Percentiles rank a stretch among this genome's conserved stretches.
Conservation (phyloP, 1,140 invertebrate species). For the Meloidogyne floridensis region DNA sequence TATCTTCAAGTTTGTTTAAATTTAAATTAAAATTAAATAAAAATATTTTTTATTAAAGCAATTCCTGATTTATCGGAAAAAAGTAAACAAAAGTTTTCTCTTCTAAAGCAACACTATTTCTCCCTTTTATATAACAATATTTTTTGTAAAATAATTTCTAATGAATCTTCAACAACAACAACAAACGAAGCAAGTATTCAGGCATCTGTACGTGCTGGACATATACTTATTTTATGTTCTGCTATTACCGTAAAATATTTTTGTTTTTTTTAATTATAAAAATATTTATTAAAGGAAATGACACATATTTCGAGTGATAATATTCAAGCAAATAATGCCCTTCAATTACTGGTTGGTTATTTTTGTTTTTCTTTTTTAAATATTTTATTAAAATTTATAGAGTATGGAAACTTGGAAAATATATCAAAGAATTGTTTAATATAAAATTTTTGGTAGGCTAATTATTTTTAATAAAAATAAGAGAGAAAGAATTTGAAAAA, state of each 20-base stretch:
- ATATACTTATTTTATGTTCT: slow-evolving; percentile 35
- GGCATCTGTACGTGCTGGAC: slow-evolving; percentile 31
- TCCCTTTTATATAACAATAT: slow-evolving; percentile 35
- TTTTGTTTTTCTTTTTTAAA: not conserved
- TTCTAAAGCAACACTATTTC: slow-evolving; percentile 23
- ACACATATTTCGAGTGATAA: slow-evolving; percentile 33
- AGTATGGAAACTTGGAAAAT: slow-evolving; percentile 17
- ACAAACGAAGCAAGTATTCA: slow-evolving; percentile 26
- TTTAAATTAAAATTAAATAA: not conserved
- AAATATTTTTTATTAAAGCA: slow-evolving; percentile 17
- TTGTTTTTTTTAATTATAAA: not conserved
- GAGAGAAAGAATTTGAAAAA: not conserved
- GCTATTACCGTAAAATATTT: slow-evolving; percentile 40
- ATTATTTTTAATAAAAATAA: not conserved
- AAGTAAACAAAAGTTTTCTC: slow-evolving; percentile 7
- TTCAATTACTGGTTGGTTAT: slow-evolving; percentile 16
- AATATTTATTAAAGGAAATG: too few species aligned
- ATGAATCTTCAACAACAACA: slow-evolving; percentile 25
- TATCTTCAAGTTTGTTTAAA: slow-evolving; percentile 11
- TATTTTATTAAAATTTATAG: too few species aligned
- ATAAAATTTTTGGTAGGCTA: not conserved
- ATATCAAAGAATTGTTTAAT: slow-evolving; percentile 17
- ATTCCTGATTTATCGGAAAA: slow-evolving; percentile 22
- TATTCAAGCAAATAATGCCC: slow-evolving; percentile 33
- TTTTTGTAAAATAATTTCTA: slow-evolving; percentile 18